A percentile compares a stretch with the other conserved stretches of the same genome.
Conservation (phyloP, 2,888 invertebrate genomes). For the Leptinotarsa haldemani region DNA sequence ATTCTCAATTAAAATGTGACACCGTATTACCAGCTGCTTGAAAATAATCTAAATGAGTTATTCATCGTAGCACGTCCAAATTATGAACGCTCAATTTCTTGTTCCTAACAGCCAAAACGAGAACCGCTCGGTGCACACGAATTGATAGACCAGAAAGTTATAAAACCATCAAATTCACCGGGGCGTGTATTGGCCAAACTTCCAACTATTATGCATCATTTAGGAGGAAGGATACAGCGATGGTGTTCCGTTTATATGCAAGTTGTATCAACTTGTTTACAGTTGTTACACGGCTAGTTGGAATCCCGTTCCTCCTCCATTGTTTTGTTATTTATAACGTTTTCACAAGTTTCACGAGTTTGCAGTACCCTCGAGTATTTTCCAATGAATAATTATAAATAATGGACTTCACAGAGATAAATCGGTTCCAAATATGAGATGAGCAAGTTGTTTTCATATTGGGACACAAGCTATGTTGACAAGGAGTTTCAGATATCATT, state of each 20-base stretch:
- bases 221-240: constrained; percentile 3
- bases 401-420: too few relatives aligned
- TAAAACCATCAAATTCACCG: constrained; percentile 3
- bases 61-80: background rate
- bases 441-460: too few relatives aligned
- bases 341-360: background rate
- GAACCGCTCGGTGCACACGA: background rate
- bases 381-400: background rate
- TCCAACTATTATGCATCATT: constrained; percentile 11
- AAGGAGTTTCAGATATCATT: too few relatives aligned
- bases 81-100: constrained; percentile 8
- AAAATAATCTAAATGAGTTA: background rate
- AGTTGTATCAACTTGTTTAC: background rate
- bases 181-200: background rate
- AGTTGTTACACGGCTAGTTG: constrained; percentile 1
- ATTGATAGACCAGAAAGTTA: constrained; percentile 6
- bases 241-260: constrained; percentile 10
- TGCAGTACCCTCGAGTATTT: background rate
- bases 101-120: background rate
- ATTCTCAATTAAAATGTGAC: too few relatives aligned
- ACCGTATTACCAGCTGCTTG: too few relatives aligned
- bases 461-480: too few relatives aligned
- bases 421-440: too few relatives aligned
- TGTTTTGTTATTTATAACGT: constrained; percentile 1
- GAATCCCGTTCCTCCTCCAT: background rate